These are phyloP conservation scores for Sebastes schlegelii DNA, from an alignment of 2,113 vertebrate genomes.

Conservation along the genomic window DNA sequence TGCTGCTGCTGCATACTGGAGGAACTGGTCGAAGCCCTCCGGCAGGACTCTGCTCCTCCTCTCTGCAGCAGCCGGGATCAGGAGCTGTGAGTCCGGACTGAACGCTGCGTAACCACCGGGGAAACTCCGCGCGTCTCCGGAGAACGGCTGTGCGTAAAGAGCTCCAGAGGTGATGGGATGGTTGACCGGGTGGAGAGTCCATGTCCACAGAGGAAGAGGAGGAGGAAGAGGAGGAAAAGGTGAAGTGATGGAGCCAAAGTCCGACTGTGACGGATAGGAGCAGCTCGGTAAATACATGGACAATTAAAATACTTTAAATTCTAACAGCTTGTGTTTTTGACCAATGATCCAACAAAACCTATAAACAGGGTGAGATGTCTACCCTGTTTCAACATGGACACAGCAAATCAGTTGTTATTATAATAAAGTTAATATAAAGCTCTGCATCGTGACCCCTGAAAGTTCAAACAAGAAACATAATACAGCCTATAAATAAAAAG, in stretches of 20 bases:
- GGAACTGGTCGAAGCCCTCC: slow-evolving; percentile 89
- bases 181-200: slow-evolving; percentile 85
- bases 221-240: slow-evolving; percentile 76
- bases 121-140: slow-evolving; percentile 26
- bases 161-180: slow-evolving; percentile 36
- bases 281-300: slow-evolving; percentile 96
- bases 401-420: not conserved
- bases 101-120: not conserved
- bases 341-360: not conserved
- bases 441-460: not conserved
- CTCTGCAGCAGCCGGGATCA: slow-evolving; percentile 48
- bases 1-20: no score
- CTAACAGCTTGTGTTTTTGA: not conserved
- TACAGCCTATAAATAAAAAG: not conserved
- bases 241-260: slow-evolving; percentile 90
- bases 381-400: not conserved
- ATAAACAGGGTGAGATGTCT: not conserved
- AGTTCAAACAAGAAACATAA: not conserved
- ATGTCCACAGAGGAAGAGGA: slow-evolving; percentile 84
- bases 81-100: slow-evolving; percentile 21
- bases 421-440: not conserved
- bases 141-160: slow-evolving; percentile 76
- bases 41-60: slow-evolving; percentile 89
- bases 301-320: not conserved
- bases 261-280: slow-evolving; percentile 88